phyloP scores from a whole-genome alignment of 2,797 vertebrate species.

The Erethizon dorsatum region DNA sequence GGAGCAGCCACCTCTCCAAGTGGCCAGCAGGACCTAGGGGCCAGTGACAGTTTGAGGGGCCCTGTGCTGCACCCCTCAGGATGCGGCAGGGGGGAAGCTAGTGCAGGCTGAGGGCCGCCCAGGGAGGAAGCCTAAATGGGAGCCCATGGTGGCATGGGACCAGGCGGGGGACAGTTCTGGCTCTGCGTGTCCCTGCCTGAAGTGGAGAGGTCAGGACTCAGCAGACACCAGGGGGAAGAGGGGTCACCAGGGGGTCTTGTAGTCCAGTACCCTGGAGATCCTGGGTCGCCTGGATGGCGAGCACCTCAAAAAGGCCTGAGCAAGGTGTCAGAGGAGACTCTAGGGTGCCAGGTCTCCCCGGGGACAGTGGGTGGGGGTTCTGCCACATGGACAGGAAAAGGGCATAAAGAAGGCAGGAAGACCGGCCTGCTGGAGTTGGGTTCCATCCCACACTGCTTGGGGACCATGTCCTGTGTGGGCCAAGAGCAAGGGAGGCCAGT shows the following conservation, averaged over 20 bases:
- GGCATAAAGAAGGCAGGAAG: neutral
- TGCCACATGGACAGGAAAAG: neutral
- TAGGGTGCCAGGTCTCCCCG: neutral
- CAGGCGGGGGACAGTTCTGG: fast-evolving
- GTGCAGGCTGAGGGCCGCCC: neutral
- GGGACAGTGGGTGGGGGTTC: too few relatives aligned
- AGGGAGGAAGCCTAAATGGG: neutral
- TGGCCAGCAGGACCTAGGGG: neutral
- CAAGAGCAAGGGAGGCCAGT: neutral
- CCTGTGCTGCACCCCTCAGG: neutral
- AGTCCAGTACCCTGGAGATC: neutral
- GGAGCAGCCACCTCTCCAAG: neutral
- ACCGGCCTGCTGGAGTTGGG: fast-evolving
- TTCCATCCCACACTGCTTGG: neutral
- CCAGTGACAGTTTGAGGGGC: neutral
- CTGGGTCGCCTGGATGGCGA: fast-evolving
- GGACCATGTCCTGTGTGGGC: neutral
- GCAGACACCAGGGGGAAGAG: neutral
- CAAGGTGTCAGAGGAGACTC: neutral
- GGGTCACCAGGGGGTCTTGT: neutral
- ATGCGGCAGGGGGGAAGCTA: neutral
- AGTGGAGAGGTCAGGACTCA: neutral
- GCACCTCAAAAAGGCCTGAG: neutral
- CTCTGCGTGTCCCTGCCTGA: neutral
- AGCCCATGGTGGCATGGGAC: neutral